Base-by-base conservation (phyloP, 23 tunicate species). In the Botrylloides violaceus region DNA sequence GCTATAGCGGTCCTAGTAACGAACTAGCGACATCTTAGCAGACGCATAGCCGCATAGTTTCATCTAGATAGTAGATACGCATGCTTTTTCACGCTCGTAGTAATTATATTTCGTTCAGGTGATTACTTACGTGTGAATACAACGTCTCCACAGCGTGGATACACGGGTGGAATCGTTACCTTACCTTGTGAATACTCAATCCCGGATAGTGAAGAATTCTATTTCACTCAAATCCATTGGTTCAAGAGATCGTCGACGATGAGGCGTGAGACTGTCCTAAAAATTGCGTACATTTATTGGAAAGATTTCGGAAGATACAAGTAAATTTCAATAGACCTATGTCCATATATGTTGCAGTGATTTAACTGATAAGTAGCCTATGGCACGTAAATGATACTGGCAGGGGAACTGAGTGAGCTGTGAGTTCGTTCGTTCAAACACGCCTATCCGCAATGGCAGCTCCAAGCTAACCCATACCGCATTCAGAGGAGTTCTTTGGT, bases 111-210 rank as follows among this genome's bases (percentile, higher is more conserved):
- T 9, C 53, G 53, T 7, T 7, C 53, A 43, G 53, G 15, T 15
- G 53, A 43, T 43, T 43, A 7, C 12, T 43, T 43, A 43, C 53
- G 9, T 9, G 53, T 43, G 53, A 22, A 33, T 9, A 63, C 70
- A 4, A 31, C 26, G 9, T 12, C 70, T 4, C 70, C 70, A 6
- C 35, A 63, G 9, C 32, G 18, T 31, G 70, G 70, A 27, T 15
- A 63, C 35, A 23, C 33, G 7, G 70, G 70, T 25, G 70, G 70
- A 63, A 28, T 21, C 19, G 70, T 63, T 3, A 63, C 70, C 6
- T 33, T 63, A 31, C 70, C 70, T 3, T 63, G 70, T 34, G 70
- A 63, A 9, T 63, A 27, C 70, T 25, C 18, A 3, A 4, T 34
- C n/a, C 70, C 70, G 12, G 53, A 15, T 15, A 43, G 15, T 7